Evolutionary conservation across 2,888 invertebrate genomes (phyloP), one percentile per base, ranked within the genome.

Genomic region (Hyalella azteca): DNA sequence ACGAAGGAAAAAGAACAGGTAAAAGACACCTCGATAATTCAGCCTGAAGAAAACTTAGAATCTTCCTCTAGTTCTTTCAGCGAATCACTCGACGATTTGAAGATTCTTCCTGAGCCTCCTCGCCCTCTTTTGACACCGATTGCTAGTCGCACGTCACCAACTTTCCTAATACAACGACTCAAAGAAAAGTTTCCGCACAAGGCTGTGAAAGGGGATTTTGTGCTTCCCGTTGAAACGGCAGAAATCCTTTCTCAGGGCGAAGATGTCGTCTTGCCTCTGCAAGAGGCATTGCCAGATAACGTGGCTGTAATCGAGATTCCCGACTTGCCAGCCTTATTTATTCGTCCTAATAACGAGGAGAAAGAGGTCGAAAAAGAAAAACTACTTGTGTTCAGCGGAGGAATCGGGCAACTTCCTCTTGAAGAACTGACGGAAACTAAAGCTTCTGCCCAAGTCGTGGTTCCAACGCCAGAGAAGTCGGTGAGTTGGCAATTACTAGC

Each of bases 161-260:
- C 36, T 39, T 66, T 66, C 19, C 66, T 66, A 7, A n/a, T 66
- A 11, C 66, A 29, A 36, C 32, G 66, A 36, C 66, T 66, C 19
- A 66, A 66, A n/a, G 66, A 66, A 66, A 32, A 66, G 39, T 66
- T 66, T 36, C 66, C 66, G 11, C 66, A 32, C 36, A 66, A 29
- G 29, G 39, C 54, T 54, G 54, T 29, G 11, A 19, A 66, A 66
- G 66, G 36, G 29, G 29, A 22, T 5, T 7, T 54, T 26, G 54
- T 54, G 7, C 3, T 22, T 4, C 29, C 54, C 26, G 54, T 11
- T 26, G 29, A 22, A 54, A 5, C 26, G 22, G 29, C 22, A 19
- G 54, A 0, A 13, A 7, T 22, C 5, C 4, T 1, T 5, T 11
- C 54, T 54, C 54, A 7, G 11, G 29, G 29, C 26, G 54, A 54